Conservation (phyloP, 2,888 invertebrate genomes). For the Opisthograptis luteolata region DNA sequence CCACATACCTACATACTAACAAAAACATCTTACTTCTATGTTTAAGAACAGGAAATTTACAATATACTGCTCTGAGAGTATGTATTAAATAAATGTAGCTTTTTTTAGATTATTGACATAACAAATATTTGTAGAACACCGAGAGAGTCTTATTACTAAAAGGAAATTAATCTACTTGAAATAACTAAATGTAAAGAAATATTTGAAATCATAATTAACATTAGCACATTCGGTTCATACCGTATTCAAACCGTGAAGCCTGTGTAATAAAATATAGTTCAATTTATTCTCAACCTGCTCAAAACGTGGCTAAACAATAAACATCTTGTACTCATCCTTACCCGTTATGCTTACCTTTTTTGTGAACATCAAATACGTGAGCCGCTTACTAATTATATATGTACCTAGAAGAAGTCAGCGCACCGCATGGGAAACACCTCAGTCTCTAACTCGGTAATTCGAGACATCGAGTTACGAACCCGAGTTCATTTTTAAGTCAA, state of each 20-base stretch:
- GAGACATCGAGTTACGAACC: constrained; percentile 13
- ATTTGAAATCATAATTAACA: no score
- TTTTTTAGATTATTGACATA: no score
- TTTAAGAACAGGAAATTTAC: no score
- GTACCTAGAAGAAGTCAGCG: constrained; percentile 34
- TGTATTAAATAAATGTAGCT: no score
- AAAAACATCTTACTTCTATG: no score
- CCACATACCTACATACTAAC: no score
- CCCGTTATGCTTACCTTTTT: constrained; percentile 36
- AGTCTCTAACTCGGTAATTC: constrained; percentile 9
- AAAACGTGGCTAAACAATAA: constrained; percentile 22
- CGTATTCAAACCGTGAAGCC: constrained; percentile 16
- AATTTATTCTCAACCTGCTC: constrained; percentile 27
- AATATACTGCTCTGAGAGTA: no score
- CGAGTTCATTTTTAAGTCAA: constrained; percentile 16
- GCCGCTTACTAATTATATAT: constrained; percentile 23
- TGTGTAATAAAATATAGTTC: constrained; percentile 15
- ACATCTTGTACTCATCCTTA: constrained; percentile 31
- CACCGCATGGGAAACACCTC: constrained; percentile 29
- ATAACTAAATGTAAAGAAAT: no score
- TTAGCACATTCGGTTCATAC: constrained; percentile 18
- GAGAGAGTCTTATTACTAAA: no score
- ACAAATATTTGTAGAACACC: no score
- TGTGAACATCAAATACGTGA: constrained; percentile 33
- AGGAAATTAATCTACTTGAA: no score